These are phyloP conservation scores for Drosophila pandora DNA, from an alignment of 1,140 invertebrate genomes.

Conservation along the genomic window DNA sequence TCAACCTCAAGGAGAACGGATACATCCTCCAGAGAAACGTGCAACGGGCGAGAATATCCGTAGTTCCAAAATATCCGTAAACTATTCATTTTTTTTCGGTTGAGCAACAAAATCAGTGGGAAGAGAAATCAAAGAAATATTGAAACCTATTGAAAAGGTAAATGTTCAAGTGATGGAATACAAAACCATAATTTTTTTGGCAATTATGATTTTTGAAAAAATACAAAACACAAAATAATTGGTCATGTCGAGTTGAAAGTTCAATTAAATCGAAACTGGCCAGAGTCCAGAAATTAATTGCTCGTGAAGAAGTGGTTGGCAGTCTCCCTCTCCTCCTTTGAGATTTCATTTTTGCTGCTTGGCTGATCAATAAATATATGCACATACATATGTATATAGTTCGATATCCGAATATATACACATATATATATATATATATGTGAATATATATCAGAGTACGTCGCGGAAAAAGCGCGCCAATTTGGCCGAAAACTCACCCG, in stretches of 20 bases:
- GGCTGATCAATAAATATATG: constrained; percentile 29
- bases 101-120: constrained; percentile 12
- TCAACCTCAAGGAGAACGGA: constrained; percentile 15
- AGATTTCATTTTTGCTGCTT: constrained; percentile 68
- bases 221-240: not conserved
- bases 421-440: not conserved
- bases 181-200: not conserved
- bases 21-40: constrained; percentile 6
- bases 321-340: constrained; percentile 8
- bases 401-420: not conserved
- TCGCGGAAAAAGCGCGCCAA: constrained; percentile 65
- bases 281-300: constrained; percentile 37
- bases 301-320: constrained; percentile 23
- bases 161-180: constrained; percentile 21
- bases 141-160: constrained; percentile 35
- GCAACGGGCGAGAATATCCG: not conserved
- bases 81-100: constrained; percentile 20
- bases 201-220: not conserved
- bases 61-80: not conserved
- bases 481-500: constrained; percentile 49
- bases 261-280: constrained; percentile 32
- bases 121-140: not conserved
- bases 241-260: constrained; percentile 8
- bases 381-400: not conserved
- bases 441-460: constrained; percentile 5